Evolutionary conservation across 2,113 vertebrate genomes (phyloP).

Genomic region (Tragulus kanchil): DNA sequence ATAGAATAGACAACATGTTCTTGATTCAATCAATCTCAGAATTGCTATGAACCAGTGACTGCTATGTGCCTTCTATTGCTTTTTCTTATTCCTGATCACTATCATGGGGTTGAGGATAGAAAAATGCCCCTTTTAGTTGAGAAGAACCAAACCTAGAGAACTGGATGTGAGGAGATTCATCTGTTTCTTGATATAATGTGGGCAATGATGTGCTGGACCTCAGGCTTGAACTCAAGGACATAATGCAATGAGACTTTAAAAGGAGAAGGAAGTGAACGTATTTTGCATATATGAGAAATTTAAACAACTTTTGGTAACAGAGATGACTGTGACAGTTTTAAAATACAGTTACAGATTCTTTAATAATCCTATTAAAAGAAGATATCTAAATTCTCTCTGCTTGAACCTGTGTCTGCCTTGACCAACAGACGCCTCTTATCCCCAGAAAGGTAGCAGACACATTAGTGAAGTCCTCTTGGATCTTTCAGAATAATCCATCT

Average conservation of each 20-base stretch:
- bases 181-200: conserved; percentile 13
- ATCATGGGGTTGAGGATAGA: neutral
- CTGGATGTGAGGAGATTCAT: neutral
- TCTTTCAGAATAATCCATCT: neutral
- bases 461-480: neutral
- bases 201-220: neutral
- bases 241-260: neutral
- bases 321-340: neutral
- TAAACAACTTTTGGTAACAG: conserved; percentile 13
- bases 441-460: neutral
- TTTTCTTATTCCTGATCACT: neutral
- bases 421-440: neutral
- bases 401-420: neutral
- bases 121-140: neutral
- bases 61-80: neutral
- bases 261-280: neutral
- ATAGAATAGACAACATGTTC: neutral
- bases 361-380: neutral
- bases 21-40: conserved; percentile 21
- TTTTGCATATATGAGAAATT: conserved; percentile 14
- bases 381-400: neutral
- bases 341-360: neutral
- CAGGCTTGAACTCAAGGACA: neutral
- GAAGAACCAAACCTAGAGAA: neutral
- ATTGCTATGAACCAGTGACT: neutral